Base-by-base conservation (phyloP, 1,140 invertebrate genomes). In the Triops cancriformis region DNA sequence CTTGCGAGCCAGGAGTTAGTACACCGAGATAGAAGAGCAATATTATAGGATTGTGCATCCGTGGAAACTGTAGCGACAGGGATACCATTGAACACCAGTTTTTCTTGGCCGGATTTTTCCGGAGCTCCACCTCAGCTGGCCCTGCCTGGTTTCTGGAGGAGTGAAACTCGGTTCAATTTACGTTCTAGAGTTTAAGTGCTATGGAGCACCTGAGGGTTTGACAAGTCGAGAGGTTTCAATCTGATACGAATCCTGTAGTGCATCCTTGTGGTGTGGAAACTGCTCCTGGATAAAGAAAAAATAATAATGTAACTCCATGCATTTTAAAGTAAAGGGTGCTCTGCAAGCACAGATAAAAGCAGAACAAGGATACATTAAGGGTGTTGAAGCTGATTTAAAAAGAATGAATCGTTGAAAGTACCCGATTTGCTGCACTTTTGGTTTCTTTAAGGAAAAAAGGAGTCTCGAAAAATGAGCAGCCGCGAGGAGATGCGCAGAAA, bases 1-100 rank as follows among this genome's bases (percentile, higher is more conserved):
- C 51, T 64, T 64, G 51, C 51, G 51, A 64, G 51, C 23, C 31
- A 64, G n/a, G 51, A 64, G 51, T 64, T 64, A 64, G 51, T 23
- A 64, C n/a, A 64, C 51, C 4, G 51, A 64, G 51, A n/a, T 18
- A 64, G 51, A 23, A 64, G 51, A 64, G 23, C 51, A 64, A 64
- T 64, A 64, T 64, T 23, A 23, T 64, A 23, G 51, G 51, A 64
- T 64, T 64, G 51, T 64, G 51, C 51, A 64, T 64, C 51, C 51
- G 51, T 64, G 51, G 51, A 64, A 64, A 64, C 51, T 64, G 18
- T 64, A 9, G n/a, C 31, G 51, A 64, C 18, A 64, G 18, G n/a
- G 51, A 23, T 6, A 64, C 31, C 31, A 37, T 37, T 37, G 31
- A 37, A 37, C 31, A 37, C 31, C 31, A 37, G 31, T 37, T 4